These are phyloP conservation scores for Atrichornis clamosus DNA, from an alignment of 2,113 vertebrate genomes.

Conservation along the genomic window DNA sequence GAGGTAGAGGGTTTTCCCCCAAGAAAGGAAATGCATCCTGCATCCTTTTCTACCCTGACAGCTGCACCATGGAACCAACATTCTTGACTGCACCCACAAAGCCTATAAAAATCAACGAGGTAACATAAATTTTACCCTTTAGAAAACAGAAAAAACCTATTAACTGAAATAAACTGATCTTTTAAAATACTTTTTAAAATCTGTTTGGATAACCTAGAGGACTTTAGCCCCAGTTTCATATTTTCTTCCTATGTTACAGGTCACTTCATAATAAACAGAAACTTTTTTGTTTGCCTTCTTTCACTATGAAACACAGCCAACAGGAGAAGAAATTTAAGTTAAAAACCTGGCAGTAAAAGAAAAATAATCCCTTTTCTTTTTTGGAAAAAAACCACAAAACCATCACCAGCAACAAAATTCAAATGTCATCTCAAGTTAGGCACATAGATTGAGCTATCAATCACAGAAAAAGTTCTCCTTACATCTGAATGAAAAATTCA, in stretches of 20 bases:
- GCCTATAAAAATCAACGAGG: neutral
- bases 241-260: neutral
- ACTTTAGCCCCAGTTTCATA: neutral
- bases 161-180: neutral
- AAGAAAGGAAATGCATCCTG: neutral
- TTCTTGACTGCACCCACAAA: neutral
- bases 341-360: neutral
- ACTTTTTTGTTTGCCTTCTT: neutral
- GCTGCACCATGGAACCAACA: neutral
- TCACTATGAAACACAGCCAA: neutral
- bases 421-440: neutral
- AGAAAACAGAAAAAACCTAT: neutral
- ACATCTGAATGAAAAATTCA: neutral
- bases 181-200: neutral
- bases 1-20: neutral
- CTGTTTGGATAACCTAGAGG: neutral
- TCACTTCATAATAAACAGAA: neutral
- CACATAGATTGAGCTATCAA: neutral
- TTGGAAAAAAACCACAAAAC: neutral
- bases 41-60: neutral
- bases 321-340: neutral
- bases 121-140: neutral
- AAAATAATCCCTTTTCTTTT: neutral
- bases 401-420: neutral
- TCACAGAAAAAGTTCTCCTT: neutral